A percentile compares a stretch with the other conserved stretches of the same genome.
phyloP scores from a whole-genome alignment of 2,888 invertebrate genomes.

The Gerris lacustris region DNA sequence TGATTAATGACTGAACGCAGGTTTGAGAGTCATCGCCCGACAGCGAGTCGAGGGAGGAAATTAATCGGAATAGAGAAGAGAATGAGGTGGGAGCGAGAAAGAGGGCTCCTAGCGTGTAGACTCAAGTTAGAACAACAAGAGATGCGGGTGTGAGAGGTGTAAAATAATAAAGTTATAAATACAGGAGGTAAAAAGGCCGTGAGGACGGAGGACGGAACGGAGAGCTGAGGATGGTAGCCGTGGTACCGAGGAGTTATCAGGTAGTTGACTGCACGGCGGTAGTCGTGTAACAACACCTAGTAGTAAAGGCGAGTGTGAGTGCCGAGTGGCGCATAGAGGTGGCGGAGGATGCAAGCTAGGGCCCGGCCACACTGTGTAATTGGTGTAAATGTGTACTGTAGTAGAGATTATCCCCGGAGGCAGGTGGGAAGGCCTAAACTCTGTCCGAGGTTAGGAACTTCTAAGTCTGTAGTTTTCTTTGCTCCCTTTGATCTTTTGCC shows the following conservation, averaged over 20 bases:
- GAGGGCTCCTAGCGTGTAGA: too few relatives aligned
- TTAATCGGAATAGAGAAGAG: background rate
- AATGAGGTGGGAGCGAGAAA: background rate
- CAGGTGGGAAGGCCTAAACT: background rate
- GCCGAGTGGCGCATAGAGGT: background rate
- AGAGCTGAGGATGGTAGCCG: too few relatives aligned
- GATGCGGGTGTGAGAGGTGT: background rate
- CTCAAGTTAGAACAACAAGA: too few relatives aligned
- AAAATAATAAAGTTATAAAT: conserved; percentile 5
- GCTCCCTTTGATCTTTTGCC: background rate
- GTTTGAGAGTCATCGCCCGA: background rate
- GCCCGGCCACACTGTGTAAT: background rate
- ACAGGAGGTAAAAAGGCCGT: background rate
- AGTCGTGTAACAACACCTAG: background rate
- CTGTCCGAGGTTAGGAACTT: background rate
- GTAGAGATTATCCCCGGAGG: background rate
- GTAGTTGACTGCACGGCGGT: background rate
- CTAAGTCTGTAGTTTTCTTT: background rate
- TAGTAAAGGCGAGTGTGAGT: background rate
- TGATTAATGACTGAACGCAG: background rate
- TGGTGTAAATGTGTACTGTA: background rate
- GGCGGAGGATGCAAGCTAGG: too few relatives aligned
- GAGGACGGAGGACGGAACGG: too few relatives aligned
- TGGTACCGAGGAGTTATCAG: too few relatives aligned
- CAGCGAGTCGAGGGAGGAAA: background rate